Conservation (phyloP, 2,888 invertebrate species). For the Caenorhabditis becei region DNA sequence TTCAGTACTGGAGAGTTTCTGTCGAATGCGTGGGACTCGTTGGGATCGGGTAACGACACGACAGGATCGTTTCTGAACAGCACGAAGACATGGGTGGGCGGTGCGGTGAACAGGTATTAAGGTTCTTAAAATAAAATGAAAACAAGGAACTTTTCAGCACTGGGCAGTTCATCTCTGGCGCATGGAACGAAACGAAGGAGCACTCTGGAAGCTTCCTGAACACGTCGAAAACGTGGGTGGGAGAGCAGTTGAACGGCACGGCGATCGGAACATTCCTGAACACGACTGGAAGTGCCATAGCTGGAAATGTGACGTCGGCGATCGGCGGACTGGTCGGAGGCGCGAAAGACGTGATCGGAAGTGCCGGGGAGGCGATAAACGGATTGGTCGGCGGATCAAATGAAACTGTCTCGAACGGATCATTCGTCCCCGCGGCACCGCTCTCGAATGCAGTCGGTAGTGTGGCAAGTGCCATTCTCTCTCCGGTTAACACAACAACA, state of each 20-base stretch:
- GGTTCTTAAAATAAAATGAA: background rate
- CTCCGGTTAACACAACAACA: slow-evolving; percentile 11
- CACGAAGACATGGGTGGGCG: slow-evolving; percentile 38
- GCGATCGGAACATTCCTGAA: background rate
- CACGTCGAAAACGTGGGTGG: slow-evolving; percentile 19
- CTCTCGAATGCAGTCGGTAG: slow-evolving; percentile 21
- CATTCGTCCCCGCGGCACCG: slow-evolving; percentile 8
- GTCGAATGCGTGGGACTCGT: slow-evolving; percentile 42
- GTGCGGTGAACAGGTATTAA: slow-evolving; percentile 31
- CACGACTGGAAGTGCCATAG: background rate
- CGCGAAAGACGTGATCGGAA: slow-evolving; percentile 1
- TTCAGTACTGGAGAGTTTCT: slow-evolving; percentile 45
- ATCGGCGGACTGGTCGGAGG: slow-evolving; percentile 8
- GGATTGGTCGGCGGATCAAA: background rate
- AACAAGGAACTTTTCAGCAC: slow-evolving; percentile 18
- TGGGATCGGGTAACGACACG: slow-evolving; percentile 13
- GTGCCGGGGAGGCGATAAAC: slow-evolving; percentile 4
- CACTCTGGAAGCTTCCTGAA: slow-evolving; percentile 15
- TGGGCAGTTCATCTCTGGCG: slow-evolving; percentile 22
- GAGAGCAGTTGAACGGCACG: slow-evolving; percentile 9
- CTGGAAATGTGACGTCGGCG: slow-evolving; percentile 1
- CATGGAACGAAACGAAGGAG: slow-evolving; percentile 38
- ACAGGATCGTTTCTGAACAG: background rate
- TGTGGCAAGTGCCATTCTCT: slow-evolving; percentile 24
- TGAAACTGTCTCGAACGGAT: background rate